Evolutionary conservation across 30 jellyfish, hydroid and myxozoan genomes (phyloP).

Genomic region (Turritopsis rubra): DNA sequence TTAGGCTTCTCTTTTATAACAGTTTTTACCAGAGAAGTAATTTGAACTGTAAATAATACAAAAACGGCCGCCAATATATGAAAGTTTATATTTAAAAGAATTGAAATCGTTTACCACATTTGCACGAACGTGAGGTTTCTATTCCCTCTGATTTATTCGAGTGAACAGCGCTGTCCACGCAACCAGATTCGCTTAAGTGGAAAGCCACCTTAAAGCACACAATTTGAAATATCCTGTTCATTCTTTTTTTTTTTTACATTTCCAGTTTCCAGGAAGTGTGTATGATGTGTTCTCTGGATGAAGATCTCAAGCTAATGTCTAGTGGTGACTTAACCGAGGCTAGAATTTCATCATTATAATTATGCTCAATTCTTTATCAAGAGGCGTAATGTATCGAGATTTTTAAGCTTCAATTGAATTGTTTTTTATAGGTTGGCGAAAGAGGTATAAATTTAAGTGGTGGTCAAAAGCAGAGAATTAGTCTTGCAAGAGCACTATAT

Average conservation of each 20-base stretch:
- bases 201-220: no score
- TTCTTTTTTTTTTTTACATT: not conserved
- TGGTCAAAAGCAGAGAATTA: conserved; percentile 3
- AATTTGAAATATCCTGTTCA: no score
- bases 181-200: no score
- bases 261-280: conserved; percentile 17
- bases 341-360: not conserved
- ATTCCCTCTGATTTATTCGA: no score
- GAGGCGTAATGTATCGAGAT: not conserved
- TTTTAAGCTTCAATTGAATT: not conserved
- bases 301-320: conserved; percentile 37
- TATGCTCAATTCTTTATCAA: conserved; percentile 4
- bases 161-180: no score
- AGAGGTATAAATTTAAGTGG: conserved; percentile 8
- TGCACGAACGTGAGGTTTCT: no score
- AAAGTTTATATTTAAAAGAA: no score
- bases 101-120: no score
- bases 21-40: no score
- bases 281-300: conserved; percentile 41
- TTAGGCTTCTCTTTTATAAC: no score
- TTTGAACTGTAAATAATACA: no score
- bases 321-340: conserved; percentile 84
- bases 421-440: not conserved
- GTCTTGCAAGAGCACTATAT: conserved; percentile 57
- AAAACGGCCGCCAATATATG: no score